Evolutionary conservation across 2,113 vertebrate species (phyloP), one percentile per base, ranked within the genome.

Genomic region (Saccopteryx bilineata): DNA sequence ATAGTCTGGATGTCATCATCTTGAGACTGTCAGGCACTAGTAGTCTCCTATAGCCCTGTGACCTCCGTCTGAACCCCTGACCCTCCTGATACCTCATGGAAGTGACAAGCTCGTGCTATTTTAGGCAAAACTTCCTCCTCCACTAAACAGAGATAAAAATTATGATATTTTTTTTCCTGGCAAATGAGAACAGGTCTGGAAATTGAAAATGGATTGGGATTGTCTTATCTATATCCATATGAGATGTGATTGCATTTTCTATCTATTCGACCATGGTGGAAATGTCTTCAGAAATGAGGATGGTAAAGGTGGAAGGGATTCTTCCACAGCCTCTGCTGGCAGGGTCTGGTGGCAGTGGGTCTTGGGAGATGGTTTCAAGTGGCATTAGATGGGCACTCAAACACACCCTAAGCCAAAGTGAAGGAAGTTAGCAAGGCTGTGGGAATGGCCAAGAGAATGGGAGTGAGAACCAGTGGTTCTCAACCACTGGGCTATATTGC

Each of bases 101-200:
- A 63, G 26, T 56, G 50, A 33, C 21, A n/a, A 13, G 50, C 17
- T 82, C 69, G 81, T 46, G 15, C 54, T 92, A 21, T 48, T 89
- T 69, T 39, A 81, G 61, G 54, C 4, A 74, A 65, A 71, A 69
- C 89, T 58, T 80, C 7, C 52, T 66, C 15, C 26, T 2, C 31
- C 31, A 48, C 46, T 17, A 94, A 79, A 65, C 54, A 48, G 61
- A 76, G 52, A 33, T 54, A 11, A 78, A 78, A 8, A 24, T 9
- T 31, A n/a, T 19, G n/a, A 79, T 90, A 79, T 90, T 65, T 95
- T 54, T 91, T 69, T 75, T 88, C 66, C 66, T 85, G 28, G 61
- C 87, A 63, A 84, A 84, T 63, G 18, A 95, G n/a, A 84, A 69
- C 24, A 82, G 39, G 17, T 52, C 56, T 83, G 9, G 63, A 95